phyloP scores from a whole-genome alignment of 2,797 vertebrate genomes.

The Acestrorhynchus altus region DNA sequence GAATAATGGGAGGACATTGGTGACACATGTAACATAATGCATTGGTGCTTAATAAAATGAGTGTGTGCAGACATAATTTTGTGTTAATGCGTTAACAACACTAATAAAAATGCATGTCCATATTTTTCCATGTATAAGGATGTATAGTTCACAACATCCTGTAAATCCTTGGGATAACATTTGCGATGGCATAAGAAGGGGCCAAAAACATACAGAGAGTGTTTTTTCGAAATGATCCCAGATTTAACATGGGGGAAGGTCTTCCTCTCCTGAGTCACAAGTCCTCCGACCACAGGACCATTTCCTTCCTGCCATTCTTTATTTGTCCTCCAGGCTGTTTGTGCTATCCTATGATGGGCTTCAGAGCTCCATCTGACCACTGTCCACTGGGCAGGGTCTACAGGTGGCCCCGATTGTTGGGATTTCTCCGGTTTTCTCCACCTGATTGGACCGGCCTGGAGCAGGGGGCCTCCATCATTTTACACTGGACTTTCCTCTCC shows the following conservation, averaged over 20 bases:
- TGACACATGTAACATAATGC: too few relatives aligned
- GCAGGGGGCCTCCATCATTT: conserved; percentile 30
- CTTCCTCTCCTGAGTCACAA: conserved; percentile 1
- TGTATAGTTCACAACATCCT: too few relatives aligned
- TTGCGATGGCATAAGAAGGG: neutral
- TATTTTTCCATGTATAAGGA: too few relatives aligned
- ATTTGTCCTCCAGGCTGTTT: neutral
- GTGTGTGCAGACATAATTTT: too few relatives aligned
- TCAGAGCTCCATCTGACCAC: neutral
- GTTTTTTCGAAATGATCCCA: neutral
- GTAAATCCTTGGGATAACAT: neutral
- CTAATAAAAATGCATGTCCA: too few relatives aligned
- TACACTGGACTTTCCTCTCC: conserved; percentile 23
- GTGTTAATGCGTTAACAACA: too few relatives aligned
- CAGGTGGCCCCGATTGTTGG: neutral
- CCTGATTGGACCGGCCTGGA: conserved; percentile 25
- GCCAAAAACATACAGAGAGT: neutral
- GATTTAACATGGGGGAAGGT: neutral
- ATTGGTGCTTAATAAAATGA: too few relatives aligned
- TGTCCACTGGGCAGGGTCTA: neutral
- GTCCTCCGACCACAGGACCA: conserved; percentile 6
- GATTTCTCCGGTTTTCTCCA: conserved; percentile 4
- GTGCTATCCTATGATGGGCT: neutral
- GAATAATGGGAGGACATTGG: too few relatives aligned
- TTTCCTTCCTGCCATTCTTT: conserved; percentile 47